These are phyloP conservation scores for Tragelaphus buxtoni DNA, from an alignment of 2,113 vertebrate species.

Conservation along the genomic window DNA sequence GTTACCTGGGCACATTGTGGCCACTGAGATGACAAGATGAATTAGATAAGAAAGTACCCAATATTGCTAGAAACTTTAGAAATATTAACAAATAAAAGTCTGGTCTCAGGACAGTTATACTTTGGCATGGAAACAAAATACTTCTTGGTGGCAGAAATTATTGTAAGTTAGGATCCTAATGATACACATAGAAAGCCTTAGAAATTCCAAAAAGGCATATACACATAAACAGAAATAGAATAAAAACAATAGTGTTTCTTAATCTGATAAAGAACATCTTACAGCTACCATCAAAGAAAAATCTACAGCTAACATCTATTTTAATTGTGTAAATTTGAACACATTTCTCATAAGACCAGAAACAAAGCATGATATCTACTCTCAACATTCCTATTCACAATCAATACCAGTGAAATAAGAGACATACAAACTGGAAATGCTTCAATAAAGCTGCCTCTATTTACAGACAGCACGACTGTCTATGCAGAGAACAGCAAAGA, in stretches of 20 bases:
- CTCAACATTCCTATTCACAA: background rate
- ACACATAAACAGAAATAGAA: background rate
- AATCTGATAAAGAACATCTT: background rate
- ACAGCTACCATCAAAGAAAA: background rate
- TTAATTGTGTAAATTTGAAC: background rate
- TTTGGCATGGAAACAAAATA: background rate
- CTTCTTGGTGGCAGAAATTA: background rate
- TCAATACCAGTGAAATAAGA: background rate
- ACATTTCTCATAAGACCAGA: background rate
- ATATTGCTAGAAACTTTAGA: background rate
- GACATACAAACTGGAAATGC: background rate
- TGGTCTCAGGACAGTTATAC: background rate
- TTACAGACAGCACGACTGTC: background rate
- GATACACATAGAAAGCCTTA: background rate
- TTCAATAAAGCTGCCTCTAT: background rate
- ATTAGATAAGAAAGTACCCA: background rate
- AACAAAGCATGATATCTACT: background rate
- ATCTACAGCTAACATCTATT: background rate
- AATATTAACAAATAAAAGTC: conserved; percentile 11
- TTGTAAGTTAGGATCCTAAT: background rate
- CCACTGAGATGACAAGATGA: background rate
- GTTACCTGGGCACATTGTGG: background rate
- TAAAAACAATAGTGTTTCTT: background rate
- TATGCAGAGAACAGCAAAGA: background rate
- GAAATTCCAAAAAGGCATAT: background rate